Evolutionary conservation across 2,888 invertebrate genomes (phyloP).

Genomic region (Drosophila ochracea): DNA sequence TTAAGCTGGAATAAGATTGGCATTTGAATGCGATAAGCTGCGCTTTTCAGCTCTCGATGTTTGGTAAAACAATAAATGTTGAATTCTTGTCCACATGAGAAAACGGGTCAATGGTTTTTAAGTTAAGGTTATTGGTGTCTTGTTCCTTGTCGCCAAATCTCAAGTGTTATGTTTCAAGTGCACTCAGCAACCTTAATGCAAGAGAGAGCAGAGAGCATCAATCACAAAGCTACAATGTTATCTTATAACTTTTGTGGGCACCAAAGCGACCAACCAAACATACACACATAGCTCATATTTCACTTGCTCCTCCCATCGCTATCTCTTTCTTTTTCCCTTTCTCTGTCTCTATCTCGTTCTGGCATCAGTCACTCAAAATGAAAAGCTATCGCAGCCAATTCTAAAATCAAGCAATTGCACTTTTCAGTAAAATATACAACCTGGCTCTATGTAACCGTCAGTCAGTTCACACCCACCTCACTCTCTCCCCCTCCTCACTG

Average conservation of each 20-base stretch:
- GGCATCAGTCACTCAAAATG: conserved; percentile 66
- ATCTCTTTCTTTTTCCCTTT: not conserved
- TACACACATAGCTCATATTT: not conserved
- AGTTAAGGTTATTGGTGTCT: conserved; percentile 8
- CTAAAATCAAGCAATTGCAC: conserved; percentile 75
- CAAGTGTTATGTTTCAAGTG: not conserved
- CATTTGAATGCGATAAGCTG: not conserved
- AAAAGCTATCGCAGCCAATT: conserved; percentile 75
- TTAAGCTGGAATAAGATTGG: not conserved
- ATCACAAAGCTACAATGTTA: conserved; percentile 47
- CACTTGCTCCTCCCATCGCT: not conserved
- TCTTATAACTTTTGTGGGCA: conserved; percentile 32
- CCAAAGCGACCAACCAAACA: conserved; percentile 2
- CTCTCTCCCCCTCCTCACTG: not conserved
- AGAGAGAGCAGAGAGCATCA: conserved; percentile 42
- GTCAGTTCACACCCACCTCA: conserved; percentile 19
- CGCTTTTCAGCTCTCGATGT: not conserved
- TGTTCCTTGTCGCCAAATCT: not conserved
- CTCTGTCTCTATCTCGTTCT: conserved; percentile 3
- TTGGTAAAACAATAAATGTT: not conserved
- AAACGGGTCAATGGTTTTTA: not conserved
- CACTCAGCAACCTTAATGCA: conserved; percentile 35
- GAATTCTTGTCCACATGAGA: not conserved
- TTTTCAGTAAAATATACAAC: conserved; percentile 76
- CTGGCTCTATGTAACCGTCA: conserved; percentile 57